A percentile compares a stretch with the other conserved stretches of the same genome.
Conservation (phyloP, 2,113 vertebrate genomes). For the Platysteira castanea region DNA sequence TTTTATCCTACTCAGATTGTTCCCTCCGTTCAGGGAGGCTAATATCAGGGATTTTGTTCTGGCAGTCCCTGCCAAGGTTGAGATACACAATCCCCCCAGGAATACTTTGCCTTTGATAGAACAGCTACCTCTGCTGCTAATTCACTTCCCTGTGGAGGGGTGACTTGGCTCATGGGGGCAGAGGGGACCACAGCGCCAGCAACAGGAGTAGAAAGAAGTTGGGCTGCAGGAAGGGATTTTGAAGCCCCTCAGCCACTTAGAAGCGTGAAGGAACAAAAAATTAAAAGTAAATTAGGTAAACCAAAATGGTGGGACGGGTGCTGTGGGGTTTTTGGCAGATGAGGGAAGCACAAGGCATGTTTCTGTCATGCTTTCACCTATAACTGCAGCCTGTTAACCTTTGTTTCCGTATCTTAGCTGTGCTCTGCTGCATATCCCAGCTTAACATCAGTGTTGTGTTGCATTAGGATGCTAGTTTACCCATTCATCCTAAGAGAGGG, state of each 20-base stretch:
- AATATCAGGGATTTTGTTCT: constrained; percentile 28
- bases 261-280: background rate
- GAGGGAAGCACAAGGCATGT: background rate
- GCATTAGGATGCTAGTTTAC: background rate
- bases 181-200: background rate
- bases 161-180: background rate
- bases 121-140: background rate
- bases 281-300: background rate
- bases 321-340: background rate
- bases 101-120: background rate
- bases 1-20: constrained; percentile 24
- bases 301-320: background rate
- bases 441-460: background rate
- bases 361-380: background rate
- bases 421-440: background rate
- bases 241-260: background rate
- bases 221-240: background rate
- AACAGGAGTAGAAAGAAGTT: accelerated
- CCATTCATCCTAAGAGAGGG: background rate
- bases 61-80: constrained; percentile 27
- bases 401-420: background rate
- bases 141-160: background rate
- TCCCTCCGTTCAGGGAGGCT: background rate
- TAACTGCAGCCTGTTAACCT: background rate
- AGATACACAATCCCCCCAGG: background rate